phyloP scores from a whole-genome alignment of 1,140 invertebrate species.

The Forficula auricularia region DNA sequence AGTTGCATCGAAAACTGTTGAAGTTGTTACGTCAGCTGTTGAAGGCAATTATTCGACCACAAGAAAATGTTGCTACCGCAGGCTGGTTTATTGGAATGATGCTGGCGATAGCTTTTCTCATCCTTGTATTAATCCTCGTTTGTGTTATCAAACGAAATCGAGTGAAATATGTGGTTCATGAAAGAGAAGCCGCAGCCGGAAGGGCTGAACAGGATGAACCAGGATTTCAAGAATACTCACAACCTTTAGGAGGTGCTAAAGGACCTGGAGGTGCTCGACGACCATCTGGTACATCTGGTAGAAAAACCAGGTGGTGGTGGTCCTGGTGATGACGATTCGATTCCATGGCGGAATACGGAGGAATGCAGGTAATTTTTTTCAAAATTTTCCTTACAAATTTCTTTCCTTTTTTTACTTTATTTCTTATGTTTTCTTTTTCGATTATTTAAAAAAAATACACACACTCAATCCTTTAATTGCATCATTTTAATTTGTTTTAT shows the following conservation, averaged over 20 bases:
- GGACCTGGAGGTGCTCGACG: slow-evolving; percentile 8
- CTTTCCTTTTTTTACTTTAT: too few relatives aligned
- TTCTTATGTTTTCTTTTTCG: too few relatives aligned
- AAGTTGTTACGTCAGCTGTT: slow-evolving; percentile 57
- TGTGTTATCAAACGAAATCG: slow-evolving; percentile 85
- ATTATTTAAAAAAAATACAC: too few relatives aligned
- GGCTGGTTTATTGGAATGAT: slow-evolving; percentile 96
- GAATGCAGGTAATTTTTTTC: slow-evolving; percentile 76
- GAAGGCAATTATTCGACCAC: slow-evolving; percentile 50
- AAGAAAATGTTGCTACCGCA: slow-evolving; percentile 59
- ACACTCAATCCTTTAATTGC: too few relatives aligned
- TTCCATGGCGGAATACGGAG: slow-evolving; percentile 95
- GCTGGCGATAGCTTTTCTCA: slow-evolving; percentile 79
- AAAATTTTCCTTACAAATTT: too few relatives aligned
- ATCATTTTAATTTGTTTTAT: too few relatives aligned
- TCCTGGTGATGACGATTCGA: slow-evolving; percentile 69
- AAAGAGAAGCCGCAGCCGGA: slow-evolving; percentile 81
- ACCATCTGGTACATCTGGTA: slow-evolving; percentile 23
- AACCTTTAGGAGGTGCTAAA: slow-evolving; percentile 39
- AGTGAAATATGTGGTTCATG: slow-evolving; percentile 88
- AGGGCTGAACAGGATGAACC: slow-evolving; percentile 74
- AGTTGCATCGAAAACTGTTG: slow-evolving; percentile 48
- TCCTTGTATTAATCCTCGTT: slow-evolving; percentile 81
- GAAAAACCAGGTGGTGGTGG: too few relatives aligned
- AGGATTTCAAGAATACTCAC: slow-evolving; percentile 87